Evolutionary conservation across 1,140 invertebrate species (phyloP), one percentile per base, ranked within the genome.

Genomic region (Mamestra configurata): DNA sequence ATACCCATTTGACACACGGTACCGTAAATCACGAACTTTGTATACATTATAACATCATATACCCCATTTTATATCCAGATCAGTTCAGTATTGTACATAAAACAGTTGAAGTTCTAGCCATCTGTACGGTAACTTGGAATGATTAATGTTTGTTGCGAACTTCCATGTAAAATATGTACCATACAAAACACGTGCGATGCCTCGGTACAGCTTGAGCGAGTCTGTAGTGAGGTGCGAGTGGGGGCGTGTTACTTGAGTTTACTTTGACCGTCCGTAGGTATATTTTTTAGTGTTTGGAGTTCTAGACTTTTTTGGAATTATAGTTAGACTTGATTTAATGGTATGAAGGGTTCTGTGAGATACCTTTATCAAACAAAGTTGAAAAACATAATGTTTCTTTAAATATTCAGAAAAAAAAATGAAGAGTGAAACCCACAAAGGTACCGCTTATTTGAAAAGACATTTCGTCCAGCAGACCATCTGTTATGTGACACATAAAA

Each of bases 61-160:
- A n/a, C 15, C 27, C 15, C 15, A 37, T 64, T 64, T 64, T 64
- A 20, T 64, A 20, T 37, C 31, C 31, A 64, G 35, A 64, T 64
- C 35, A 37, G 35, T 64, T 35, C 18, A 64, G 59, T 64, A 64
- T 64, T 40, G 24, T 64, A 37, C 18, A 64, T 40, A 64, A 75
- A 43, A 75, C 27, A 75, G 71, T 37, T 75, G 71, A 75, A 75
- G 51, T 75, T 75, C 43, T n/a, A 15, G 51, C 70, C 80, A 81
- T 78, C 68, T 81, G 80, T 64, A 81, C 71, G 43, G 31, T 59
- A 71, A 77, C 43, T 68, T 71, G 40, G 53, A 8, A 78, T 81
- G 80, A 81, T 81, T 81, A 81, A 81, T 77, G 80, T 71, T 55
- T 81, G 80, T 81, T 78, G 75, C 68, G 55, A 81, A 81, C 80